Percentiles rank a stretch among this genome's conserved stretches.
phyloP scores from a whole-genome alignment of 2,113 vertebrate species.

The Cynopterus brachyotis region DNA sequence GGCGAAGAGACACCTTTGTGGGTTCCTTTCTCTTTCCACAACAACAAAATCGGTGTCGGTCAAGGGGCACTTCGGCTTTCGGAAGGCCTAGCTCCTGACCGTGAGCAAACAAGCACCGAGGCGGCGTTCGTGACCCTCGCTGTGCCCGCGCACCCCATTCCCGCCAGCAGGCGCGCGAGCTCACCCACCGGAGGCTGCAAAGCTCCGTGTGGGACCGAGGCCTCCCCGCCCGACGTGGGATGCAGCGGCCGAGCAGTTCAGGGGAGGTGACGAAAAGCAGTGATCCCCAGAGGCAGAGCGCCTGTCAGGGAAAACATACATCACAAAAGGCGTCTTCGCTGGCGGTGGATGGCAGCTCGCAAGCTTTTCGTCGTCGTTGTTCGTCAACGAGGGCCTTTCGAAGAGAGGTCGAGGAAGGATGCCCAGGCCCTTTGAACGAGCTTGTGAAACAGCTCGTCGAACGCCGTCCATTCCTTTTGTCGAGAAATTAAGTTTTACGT shows the following conservation, averaged over 20 bases:
- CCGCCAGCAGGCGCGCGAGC: fast-evolving
- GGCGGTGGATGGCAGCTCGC: neutral
- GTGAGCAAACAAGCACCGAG: neutral
- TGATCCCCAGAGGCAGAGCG: neutral
- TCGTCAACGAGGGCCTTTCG: neutral
- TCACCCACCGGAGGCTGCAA: neutral
- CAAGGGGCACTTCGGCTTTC: neutral
- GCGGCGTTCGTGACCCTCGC: no score
- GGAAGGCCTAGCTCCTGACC: neutral
- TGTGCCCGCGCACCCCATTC: fast-evolving
- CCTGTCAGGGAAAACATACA: neutral
- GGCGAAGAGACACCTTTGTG: neutral
- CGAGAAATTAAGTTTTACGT: neutral
- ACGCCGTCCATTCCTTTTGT: neutral
- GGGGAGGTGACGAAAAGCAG: neutral
- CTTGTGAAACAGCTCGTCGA: neutral
- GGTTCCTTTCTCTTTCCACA: neutral
- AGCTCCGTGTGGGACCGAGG: neutral
- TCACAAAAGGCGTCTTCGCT: neutral
- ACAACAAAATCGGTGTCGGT: neutral
- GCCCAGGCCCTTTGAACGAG: neutral
- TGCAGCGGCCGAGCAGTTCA: neutral
- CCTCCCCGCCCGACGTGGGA: no score
- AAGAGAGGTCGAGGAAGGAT: neutral
- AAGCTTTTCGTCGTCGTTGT: no score